Conservation (phyloP, 2,113 vertebrate species). For the Dipodomys merriami region DNA sequence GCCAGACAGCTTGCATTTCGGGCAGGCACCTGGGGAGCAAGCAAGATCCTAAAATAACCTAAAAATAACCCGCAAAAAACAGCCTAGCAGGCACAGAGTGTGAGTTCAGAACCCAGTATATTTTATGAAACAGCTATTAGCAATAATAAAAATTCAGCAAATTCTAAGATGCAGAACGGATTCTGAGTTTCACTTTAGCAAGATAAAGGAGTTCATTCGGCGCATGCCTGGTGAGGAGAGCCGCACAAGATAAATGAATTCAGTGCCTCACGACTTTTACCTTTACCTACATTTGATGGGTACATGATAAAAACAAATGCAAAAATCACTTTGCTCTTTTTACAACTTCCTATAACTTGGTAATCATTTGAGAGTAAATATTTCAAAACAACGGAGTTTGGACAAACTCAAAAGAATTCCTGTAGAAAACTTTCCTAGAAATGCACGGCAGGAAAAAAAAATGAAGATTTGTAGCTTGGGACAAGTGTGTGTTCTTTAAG, state of each 20-base stretch:
- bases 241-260: no score
- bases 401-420: background rate
- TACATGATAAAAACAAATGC: background rate
- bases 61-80: no score
- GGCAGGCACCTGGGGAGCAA: no score
- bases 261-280: no score
- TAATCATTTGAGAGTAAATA: slow-evolving; percentile 10
- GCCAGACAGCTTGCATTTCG: no score
- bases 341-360: background rate
- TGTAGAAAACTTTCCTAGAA: background rate
- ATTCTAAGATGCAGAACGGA: no score
- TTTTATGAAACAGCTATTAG: no score
- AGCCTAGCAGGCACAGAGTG: no score
- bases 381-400: background rate
- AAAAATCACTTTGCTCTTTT: background rate
- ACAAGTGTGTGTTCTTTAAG: background rate
- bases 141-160: no score
- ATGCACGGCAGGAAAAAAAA: background rate
- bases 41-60: no score
- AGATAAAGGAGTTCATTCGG: background rate
- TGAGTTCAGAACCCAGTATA: no score
- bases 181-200: background rate
- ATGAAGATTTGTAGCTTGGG: background rate
- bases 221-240: background rate
- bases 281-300: background rate